Evolutionary conservation across 1,140 invertebrate genomes (phyloP), one percentile per base, ranked within the genome.

Genomic region (Zelostemma sp.): DNA sequence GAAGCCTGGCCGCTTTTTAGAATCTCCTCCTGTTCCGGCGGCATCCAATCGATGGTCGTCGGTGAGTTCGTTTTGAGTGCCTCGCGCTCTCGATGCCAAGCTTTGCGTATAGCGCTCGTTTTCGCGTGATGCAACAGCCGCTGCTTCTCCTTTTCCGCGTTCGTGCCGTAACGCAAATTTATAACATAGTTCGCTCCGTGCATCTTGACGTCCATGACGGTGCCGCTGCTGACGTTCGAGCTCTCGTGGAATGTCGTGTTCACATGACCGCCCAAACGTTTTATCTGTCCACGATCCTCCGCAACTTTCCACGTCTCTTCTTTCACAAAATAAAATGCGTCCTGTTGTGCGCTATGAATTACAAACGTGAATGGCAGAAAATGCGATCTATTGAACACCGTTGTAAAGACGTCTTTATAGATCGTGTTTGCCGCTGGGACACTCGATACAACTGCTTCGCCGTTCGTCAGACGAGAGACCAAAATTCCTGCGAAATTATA

Each of bases 281-380:
- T 95, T 58, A 98, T 83, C 72, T 96, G 94, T 51, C 92, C 92
- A 62, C 93, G 90, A 79, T 99, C 96, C 72, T 95, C 93, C 35
- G 90, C 91, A 0, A 94, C 94, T 28, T 93, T 90, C 91, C 93
- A 94, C 0, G 91, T 90, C 60, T 96, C 93, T 74, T 95, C 92
- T 81, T 98, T 98, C 0, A 97, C 94, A 80, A 98, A 98, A 83
- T 96, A 97, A 84, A 98, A 97, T 8, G 95, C 92, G 77, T 97
- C 96, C 79, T 96, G 95, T 68, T 93, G 91, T 1, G 92, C 91
- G 43, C 92, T 95, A 81, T 97, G 95, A 8, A 95, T 91, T 1
- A 95, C 92, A 73, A 96, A 95, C 1, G 93, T 93, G 73, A 97
- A 93, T 38, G 94, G 93, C 38, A 98, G 85, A 66, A 97, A 89